Percentiles rank a stretch among this genome's conserved stretches.
These are phyloP conservation scores for Laticauda colubrina DNA, from an alignment of 2,113 vertebrate genomes.

Conservation along the genomic window DNA sequence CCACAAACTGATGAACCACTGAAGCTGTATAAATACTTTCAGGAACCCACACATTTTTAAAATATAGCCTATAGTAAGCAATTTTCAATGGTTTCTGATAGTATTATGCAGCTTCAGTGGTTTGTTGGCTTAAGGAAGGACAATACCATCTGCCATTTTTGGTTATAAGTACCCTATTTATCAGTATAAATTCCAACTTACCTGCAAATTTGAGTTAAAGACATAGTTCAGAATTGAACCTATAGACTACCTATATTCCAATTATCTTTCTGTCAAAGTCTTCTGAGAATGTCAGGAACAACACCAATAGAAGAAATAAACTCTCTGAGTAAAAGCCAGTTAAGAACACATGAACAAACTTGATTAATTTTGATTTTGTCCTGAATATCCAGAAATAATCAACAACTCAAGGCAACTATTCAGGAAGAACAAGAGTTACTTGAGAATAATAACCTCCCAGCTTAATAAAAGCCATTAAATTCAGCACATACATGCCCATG, in stretches of 20 bases:
- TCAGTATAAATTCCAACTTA: too few relatives aligned
- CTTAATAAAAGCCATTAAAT: neutral
- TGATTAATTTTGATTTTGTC: neutral
- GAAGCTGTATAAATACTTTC: neutral
- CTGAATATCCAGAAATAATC: neutral
- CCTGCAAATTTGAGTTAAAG: too few relatives aligned
- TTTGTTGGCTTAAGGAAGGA: neutral
- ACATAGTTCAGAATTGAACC: too few relatives aligned
- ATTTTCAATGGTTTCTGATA: neutral
- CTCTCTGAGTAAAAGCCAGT: neutral
- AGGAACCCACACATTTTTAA: neutral
- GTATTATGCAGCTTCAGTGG: neutral
- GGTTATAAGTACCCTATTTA: too few relatives aligned
- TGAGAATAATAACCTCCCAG: neutral
- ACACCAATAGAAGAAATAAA: neutral
- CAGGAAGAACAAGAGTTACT: neutral
- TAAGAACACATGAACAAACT: neutral
- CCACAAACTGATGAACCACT: neutral
- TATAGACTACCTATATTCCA: neutral
- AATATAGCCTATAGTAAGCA: neutral
- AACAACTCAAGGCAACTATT: neutral
- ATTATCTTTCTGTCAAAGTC: neutral
- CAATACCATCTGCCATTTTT: neutral
- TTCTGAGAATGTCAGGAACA: neutral
- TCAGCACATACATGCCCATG: neutral